Conservation (phyloP, 2,888 invertebrate genomes). For the Dryococelus australis region DNA sequence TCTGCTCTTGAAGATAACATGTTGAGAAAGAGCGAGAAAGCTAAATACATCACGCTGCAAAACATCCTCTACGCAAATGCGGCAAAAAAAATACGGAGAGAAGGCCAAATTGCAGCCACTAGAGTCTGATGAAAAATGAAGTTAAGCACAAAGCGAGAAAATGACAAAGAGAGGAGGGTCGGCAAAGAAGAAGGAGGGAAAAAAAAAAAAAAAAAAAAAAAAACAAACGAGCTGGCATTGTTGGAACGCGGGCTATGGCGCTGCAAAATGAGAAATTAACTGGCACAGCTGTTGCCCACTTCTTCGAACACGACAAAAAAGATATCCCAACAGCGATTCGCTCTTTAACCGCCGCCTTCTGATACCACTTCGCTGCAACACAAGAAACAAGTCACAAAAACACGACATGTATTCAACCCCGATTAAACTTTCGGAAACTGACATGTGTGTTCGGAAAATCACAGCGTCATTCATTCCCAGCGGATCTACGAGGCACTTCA, state of each 20-base stretch:
- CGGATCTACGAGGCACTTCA: too few species aligned
- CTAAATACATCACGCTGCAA: conserved; percentile 16
- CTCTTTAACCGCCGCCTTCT: background rate
- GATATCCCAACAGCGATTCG: background rate
- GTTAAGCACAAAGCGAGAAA: conserved; percentile 16
- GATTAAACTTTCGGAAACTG: background rate
- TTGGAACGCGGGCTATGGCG: background rate
- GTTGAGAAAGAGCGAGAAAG: background rate
- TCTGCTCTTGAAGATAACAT: conserved; percentile 9
- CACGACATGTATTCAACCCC: background rate
- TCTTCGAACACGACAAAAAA: conserved; percentile 3
- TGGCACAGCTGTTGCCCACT: conserved; percentile 27
- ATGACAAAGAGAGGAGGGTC: conserved; percentile 7
- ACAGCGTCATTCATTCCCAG: background rate
- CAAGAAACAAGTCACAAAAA: background rate
- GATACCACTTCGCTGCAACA: background rate
- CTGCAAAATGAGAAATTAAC: conserved; percentile 28
- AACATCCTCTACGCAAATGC: conserved; percentile 10
- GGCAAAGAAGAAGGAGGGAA: background rate
- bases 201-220: background rate
- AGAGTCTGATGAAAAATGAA: conserved; percentile 16
- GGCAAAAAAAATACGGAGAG: background rate
- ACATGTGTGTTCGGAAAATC: background rate
- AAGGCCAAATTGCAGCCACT: conserved; percentile 9
- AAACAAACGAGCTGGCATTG: background rate